These are phyloP conservation scores for Drosophila repletoides DNA, from an alignment of 1,140 invertebrate species.

Conservation along the genomic window DNA sequence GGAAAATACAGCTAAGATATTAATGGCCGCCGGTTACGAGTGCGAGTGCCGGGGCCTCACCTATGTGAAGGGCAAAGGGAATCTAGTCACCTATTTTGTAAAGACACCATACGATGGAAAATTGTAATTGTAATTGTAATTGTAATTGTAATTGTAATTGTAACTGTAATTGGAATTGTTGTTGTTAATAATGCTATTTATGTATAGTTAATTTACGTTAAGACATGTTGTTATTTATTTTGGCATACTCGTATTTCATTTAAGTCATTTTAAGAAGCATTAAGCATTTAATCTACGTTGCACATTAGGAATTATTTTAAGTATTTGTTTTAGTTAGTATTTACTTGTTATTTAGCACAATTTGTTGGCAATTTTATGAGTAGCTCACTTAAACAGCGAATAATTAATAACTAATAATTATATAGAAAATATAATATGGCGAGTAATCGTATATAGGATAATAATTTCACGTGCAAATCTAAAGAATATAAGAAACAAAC, in stretches of 20 bases:
- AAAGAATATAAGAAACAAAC: slow-evolving; percentile 49
- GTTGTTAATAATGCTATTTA: slow-evolving; percentile 58
- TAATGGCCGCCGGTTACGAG: slow-evolving; percentile 91
- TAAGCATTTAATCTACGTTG: slow-evolving; percentile 70
- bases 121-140: slow-evolving; percentile 65
- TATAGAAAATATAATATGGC: slow-evolving; percentile 19
- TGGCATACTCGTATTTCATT: slow-evolving; percentile 43
- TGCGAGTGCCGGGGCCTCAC: slow-evolving; percentile 94
- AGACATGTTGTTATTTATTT: slow-evolving; percentile 74
- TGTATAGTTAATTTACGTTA: slow-evolving; percentile 43
- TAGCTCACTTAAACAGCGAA: slow-evolving; percentile 73
- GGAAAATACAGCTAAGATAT: slow-evolving; percentile 93
- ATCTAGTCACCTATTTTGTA: slow-evolving; percentile 95
- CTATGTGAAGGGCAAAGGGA: slow-evolving; percentile 97
- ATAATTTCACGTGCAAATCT: slow-evolving; percentile 21
- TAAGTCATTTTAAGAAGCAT: slow-evolving; percentile 54
- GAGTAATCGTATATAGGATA: slow-evolving; percentile 13
- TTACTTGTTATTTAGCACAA: slow-evolving; percentile 61
- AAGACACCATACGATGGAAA: slow-evolving; percentile 89
- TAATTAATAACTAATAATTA: no score
- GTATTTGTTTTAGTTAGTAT: slow-evolving; percentile 58
- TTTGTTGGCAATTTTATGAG: slow-evolving; percentile 55
- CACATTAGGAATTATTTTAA: slow-evolving; percentile 49
- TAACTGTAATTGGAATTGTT: slow-evolving; percentile 29
- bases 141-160: slow-evolving; percentile 71